Conservation (phyloP, 2,797 vertebrate genomes). For the Mareca strepera region DNA sequence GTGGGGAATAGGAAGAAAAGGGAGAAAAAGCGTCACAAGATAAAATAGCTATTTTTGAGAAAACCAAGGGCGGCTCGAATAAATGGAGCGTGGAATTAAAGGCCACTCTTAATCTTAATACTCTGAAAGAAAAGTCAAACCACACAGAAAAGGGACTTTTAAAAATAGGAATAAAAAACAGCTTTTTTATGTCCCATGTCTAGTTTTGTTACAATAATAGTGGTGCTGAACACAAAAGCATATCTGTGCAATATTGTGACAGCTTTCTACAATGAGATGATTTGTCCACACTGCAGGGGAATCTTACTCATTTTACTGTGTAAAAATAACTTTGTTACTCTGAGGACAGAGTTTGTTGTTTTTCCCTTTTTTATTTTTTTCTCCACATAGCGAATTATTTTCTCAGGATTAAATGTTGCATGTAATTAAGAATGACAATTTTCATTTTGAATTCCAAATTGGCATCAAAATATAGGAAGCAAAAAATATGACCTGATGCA, state of each 20-base stretch:
- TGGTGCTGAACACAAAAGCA: background rate
- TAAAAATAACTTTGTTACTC: background rate
- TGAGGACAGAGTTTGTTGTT: background rate
- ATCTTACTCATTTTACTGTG: background rate
- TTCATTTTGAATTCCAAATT: background rate
- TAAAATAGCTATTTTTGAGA: background rate
- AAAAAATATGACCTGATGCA: background rate
- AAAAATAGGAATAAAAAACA: background rate
- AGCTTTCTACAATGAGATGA: background rate
- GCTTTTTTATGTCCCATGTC: background rate
- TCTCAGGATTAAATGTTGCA: background rate
- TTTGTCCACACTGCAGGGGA: background rate
- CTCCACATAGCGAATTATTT: background rate
- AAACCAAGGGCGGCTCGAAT: background rate
- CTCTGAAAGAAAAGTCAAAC: background rate
- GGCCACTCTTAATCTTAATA: background rate
- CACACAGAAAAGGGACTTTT: background rate
- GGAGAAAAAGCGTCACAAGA: rapidly evolving
- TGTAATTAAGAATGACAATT: background rate
- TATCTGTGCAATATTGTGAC: background rate
- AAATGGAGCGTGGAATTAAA: background rate
- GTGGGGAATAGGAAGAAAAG: background rate
- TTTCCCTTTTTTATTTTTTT: background rate
- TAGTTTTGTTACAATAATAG: background rate
- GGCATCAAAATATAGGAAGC: background rate